phyloP scores from a whole-genome alignment of 2,888 invertebrate species.

The Aelia acuminata region DNA sequence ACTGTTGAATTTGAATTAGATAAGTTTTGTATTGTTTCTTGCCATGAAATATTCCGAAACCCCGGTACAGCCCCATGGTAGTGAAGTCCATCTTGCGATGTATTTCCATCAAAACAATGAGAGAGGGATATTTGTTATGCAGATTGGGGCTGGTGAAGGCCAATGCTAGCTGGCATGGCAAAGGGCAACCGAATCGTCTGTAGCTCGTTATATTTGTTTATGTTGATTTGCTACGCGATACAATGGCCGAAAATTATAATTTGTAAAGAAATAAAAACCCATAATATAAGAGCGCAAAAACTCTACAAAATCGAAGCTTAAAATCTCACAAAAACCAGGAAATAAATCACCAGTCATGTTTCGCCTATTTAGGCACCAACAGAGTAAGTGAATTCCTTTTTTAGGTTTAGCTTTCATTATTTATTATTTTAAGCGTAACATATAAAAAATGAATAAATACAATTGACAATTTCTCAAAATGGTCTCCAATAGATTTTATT shows the following conservation, averaged over 20 bases:
- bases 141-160: background rate
- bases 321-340: too few species aligned
- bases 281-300: too few species aligned
- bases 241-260: background rate
- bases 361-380: too few species aligned
- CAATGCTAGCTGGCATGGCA: background rate
- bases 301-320: too few species aligned
- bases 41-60: background rate
- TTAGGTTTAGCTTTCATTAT: too few species aligned
- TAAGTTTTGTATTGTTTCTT: background rate
- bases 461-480: too few species aligned
- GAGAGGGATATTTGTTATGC: background rate
- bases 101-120: slow-evolving; percentile 26
- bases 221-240: background rate
- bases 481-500: too few species aligned
- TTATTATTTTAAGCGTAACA: too few species aligned
- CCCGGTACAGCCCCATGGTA: background rate
- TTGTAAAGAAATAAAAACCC: too few species aligned
- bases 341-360: too few species aligned
- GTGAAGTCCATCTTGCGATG: background rate
- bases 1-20: background rate
- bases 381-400: too few species aligned
- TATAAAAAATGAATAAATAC: too few species aligned
- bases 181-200: background rate
- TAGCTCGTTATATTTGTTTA: background rate